Conservation (phyloP, 2,113 vertebrate species). For the Clarias gariepinus region DNA sequence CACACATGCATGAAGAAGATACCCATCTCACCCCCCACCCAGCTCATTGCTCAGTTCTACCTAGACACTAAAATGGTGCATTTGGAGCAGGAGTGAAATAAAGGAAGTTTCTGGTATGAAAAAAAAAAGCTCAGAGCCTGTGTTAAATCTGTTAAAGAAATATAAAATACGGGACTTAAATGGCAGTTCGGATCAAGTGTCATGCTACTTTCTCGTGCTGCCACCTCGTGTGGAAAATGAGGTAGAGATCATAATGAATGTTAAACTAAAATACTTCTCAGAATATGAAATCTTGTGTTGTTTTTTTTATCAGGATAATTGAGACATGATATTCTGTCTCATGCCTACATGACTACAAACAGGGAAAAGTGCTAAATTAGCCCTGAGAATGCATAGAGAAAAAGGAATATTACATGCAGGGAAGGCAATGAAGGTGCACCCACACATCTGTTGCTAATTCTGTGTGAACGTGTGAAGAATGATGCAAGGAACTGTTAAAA, state of each 20-base stretch:
- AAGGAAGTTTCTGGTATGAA: no score
- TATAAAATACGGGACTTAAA: neutral
- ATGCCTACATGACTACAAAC: neutral
- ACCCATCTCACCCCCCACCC: no score
- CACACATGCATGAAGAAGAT: no score
- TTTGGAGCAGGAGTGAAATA: no score
- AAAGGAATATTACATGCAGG: neutral
- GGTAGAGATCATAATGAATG: neutral
- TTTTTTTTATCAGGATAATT: neutral
- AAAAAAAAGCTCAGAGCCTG: no score
- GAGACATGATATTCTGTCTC: neutral
- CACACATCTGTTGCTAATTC: slow-evolving; percentile 17
- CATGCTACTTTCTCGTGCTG: neutral
- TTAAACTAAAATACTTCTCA: neutral
- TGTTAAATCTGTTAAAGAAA: no score
- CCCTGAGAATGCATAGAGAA: neutral
- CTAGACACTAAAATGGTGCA: no score
- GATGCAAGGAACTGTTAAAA: neutral
- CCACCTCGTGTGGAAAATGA: neutral
- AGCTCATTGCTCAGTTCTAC: no score
- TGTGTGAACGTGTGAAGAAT: slow-evolving; percentile 2
- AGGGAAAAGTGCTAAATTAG: neutral
- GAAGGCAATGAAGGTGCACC: slow-evolving; percentile 1
- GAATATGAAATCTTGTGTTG: neutral
- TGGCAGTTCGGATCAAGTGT: neutral